These are phyloP conservation scores for Uria aalge DNA, from an alignment of 2,113 vertebrate species.

Conservation along the genomic window DNA sequence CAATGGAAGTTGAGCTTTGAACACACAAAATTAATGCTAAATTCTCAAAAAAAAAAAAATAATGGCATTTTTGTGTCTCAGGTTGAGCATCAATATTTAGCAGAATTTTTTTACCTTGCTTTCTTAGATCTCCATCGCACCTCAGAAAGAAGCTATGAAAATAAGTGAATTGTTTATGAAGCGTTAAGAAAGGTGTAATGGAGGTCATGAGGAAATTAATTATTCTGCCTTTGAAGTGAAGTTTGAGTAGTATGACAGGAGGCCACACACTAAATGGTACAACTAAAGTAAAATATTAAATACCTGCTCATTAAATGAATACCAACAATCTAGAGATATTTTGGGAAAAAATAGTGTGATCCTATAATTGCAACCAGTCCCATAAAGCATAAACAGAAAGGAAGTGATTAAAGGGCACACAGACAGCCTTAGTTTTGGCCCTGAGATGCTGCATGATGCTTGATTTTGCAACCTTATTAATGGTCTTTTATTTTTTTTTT, in stretches of 20 bases:
- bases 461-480: neutral
- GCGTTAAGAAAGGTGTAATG: neutral
- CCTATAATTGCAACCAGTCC: neutral
- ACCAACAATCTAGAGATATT: neutral
- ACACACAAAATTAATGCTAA: neutral
- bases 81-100: neutral
- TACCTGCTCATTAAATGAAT: slow-evolving; percentile 18
- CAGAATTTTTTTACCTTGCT: neutral
- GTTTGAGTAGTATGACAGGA: neutral
- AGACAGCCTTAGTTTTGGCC: neutral
- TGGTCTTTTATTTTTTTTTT: neutral
- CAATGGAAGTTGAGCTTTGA: neutral
- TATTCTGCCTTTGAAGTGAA: slow-evolving; percentile 1
- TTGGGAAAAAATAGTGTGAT: neutral
- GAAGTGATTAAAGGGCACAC: neutral
- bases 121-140: neutral
- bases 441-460: neutral
- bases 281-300: slow-evolving; percentile 10
- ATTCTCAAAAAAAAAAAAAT: neutral
- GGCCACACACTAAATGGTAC: neutral
- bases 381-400: neutral
- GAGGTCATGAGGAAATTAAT: slow-evolving; percentile 23
- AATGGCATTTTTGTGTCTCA: neutral
- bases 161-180: neutral
- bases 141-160: neutral